Percentiles rank a stretch among this genome's conserved stretches.
phyloP scores from a whole-genome alignment of 2,888 invertebrate species.

The Diarsia rubi region DNA sequence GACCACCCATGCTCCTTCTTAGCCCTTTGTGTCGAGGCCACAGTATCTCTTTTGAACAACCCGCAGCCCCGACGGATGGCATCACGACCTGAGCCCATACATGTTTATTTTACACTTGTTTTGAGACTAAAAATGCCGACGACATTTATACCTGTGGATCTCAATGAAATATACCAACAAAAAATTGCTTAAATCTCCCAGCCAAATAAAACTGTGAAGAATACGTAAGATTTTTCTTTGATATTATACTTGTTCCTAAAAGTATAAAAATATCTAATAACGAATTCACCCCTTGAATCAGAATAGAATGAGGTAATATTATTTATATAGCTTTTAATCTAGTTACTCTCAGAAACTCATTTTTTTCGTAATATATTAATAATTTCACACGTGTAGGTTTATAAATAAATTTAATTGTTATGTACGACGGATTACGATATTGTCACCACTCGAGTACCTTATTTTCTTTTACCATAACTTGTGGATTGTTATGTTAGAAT shows the following conservation, averaged over 20 bases:
- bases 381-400: neutral
- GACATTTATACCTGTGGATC: neutral
- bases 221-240: neutral
- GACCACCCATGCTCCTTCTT: too few relatives aligned
- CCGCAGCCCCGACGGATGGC: too few relatives aligned
- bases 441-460: neutral
- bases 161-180: neutral
- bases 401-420: neutral
- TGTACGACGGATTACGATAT: neutral
- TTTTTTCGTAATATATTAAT: neutral
- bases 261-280: neutral
- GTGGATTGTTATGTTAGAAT: neutral
- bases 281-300: neutral
- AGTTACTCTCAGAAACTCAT: neutral
- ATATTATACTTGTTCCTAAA: neutral
- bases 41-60: too few relatives aligned
- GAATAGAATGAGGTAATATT: neutral
- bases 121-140: neutral
- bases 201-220: neutral
- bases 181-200: neutral
- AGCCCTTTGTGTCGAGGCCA: too few relatives aligned
- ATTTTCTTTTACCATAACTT: neutral
- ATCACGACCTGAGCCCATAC: neutral
- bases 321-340: neutral
- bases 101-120: neutral